Evolutionary conservation across 1,140 invertebrate species (phyloP), one percentile per base, ranked within the genome.

Genomic region (Drosophila asahinai): DNA sequence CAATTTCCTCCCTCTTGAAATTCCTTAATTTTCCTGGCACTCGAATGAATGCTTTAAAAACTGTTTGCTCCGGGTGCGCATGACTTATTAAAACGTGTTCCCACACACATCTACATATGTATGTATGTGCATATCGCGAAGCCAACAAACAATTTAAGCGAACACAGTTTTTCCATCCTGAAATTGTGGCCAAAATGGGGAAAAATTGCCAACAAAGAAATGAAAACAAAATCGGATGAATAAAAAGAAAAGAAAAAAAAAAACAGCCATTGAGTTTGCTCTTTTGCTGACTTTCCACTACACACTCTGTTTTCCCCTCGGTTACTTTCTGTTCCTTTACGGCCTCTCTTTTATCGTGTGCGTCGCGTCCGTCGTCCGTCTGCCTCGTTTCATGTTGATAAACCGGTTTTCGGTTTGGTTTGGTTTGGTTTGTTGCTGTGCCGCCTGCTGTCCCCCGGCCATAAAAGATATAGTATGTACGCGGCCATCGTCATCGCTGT

Each of bases 101-200:
- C 43, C 22, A 57, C 63, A 61, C 72, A 80, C 58, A 73, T 27
- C 70, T 19, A 36, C 33, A 63, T 36, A 30, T 15, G 17, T 27
- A 43, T 14, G 49, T 19, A 43, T 14, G 49, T 19, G 38, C 27
- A 62, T 38, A 17, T 40, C 54, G 19, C 33, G 54, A 83, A 89
- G 84, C 84, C 86, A 89, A 81, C 83, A 82, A 90, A 90, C 86
- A 90, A 90, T 90, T 90, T 90, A 86, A 90, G 76, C 79, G 86
- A 90, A 80, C 81, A 86, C 79, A 71, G 78, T 81, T 89, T 89
- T 89, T 89, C 84, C 84, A 89, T 84, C 81, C 65, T 89, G 65
- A 87, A 87, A 81, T 89, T 81, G 77, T 87, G 81, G 86, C 84
- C 78, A 87, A 87, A 75, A 47, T 71, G 22, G 45, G 51, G 49